Base-by-base conservation (phyloP, 2,888 invertebrate genomes). In the Diloba caeruleocephala region DNA sequence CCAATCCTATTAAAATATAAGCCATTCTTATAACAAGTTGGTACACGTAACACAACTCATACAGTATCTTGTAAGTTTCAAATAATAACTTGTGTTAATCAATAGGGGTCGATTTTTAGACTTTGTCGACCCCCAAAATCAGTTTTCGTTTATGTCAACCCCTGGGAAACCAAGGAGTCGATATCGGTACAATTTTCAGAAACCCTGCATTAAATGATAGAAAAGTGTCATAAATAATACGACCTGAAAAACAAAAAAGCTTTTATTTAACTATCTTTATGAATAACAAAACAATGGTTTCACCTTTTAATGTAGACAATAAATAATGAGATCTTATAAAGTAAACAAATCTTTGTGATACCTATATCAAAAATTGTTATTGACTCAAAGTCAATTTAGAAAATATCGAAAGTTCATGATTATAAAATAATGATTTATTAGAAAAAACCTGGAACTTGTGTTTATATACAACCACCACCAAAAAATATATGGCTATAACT, bases 401-500 rank as follows among this genome's bases (percentile, higher is more conserved):
- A 13, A 29, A 28, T 23, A 23, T 1, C 19, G 8, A 3, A 39
- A 58, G 29, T 55, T 48, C 49, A 61, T 33, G 38, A 61, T 55
- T 59, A 8, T 23, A 23, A 6, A 58, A 31, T 6, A n/a, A 13
- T 29, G 25, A 44, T 43, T 7, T 21, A 9, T 37, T 25, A 7
- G n/a, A 25, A 10, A 32, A 38, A 37, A 25, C 10, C 14, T 21
- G 13, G 25, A 10, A 12, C 14, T n/a, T 10, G 9, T 8, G 3
- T 17, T 13, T 10, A 4, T 54, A 31, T 28, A 31, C 1, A 14
- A 36, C 61, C 58, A 21, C 46, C 58, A 59, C 61, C 58, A 52
- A 39, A 52, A 31, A n/a, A n/a, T n/a, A n/a, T n/a, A n/a, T n/a
- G n/a, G n/a, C n/a, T n/a, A n/a, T n/a, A n/a, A n/a, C n/a, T n/a